Evolutionary conservation across 2,888 invertebrate species (phyloP).

Genomic region (Tanaodytes sp.): DNA sequence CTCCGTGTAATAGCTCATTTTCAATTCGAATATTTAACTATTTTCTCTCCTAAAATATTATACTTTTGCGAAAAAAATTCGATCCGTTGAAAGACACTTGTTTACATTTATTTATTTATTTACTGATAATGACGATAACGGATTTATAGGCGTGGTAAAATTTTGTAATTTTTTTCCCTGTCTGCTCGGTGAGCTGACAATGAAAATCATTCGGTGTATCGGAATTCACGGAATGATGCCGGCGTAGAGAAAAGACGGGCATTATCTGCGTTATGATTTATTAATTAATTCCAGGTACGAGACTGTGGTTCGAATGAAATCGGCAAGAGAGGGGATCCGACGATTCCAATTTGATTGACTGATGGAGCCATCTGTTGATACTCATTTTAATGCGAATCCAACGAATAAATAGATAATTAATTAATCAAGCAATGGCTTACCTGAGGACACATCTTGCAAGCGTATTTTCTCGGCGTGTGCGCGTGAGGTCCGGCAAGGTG

Average conservation of each 20-base stretch:
- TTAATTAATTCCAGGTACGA: constrained; percentile 22
- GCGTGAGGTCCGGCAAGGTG: constrained; percentile 71
- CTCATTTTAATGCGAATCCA: constrained; percentile 10
- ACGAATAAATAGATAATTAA: constrained; percentile 4
- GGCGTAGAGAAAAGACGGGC: not conserved
- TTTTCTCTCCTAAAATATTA: too few species aligned
- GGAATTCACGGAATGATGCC: constrained; percentile 10
- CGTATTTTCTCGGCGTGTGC: constrained; percentile 84
- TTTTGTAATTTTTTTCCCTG: not conserved
- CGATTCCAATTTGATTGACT: constrained; percentile 21
- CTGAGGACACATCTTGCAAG: constrained; percentile 98
- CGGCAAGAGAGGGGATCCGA: constrained; percentile 11
- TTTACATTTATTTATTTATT: constrained; percentile 25
- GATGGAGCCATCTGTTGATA: constrained; percentile 21
- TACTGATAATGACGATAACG: constrained; percentile 9
- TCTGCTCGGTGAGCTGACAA: too few species aligned
- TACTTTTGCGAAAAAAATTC: too few species aligned
- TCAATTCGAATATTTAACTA: too few species aligned
- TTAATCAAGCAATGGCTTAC: constrained; percentile 76
- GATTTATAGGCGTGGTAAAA: constrained; percentile 16
- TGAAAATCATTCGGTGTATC: not conserved
- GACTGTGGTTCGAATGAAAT: constrained; percentile 14
- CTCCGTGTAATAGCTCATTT: too few species aligned
- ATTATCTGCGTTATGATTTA: constrained; percentile 31
- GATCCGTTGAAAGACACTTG: not conserved